Conservation (phyloP, 2,888 invertebrate species). For the Hydrotaea cyrtoneurina region DNA sequence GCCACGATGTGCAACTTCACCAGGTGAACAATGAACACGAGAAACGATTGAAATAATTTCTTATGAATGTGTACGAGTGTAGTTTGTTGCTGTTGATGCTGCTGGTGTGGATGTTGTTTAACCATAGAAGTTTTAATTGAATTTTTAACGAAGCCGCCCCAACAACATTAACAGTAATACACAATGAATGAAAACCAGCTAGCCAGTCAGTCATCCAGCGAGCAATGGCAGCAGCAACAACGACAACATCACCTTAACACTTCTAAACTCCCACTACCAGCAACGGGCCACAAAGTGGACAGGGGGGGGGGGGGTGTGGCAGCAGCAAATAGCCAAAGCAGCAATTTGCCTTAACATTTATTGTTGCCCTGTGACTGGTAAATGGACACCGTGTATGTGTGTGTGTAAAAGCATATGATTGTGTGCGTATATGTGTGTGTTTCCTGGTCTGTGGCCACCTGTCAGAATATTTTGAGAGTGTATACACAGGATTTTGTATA, state of each 20-base stretch:
- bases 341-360: constrained; percentile 46
- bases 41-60: constrained; percentile 52
- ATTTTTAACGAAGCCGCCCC: constrained; percentile 70
- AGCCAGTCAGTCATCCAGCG: not conserved
- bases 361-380: constrained; percentile 44
- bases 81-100: constrained; percentile 10
- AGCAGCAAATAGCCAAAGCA: constrained; percentile 38
- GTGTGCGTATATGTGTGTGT: not conserved
- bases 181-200: constrained; percentile 28
- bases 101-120: constrained; percentile 54
- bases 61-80: constrained; percentile 2
- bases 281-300: not conserved
- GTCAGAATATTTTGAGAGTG: constrained; percentile 63
- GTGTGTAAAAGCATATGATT: not conserved
- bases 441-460: constrained; percentile 56
- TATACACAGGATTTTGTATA: constrained; percentile 27
- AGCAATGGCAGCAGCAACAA: constrained; percentile 10
- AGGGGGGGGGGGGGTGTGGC: not conserved
- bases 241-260: not conserved
- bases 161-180: constrained; percentile 44
- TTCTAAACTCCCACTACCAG: not conserved
- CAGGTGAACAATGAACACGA: not conserved
- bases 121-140: constrained; percentile 71
- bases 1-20: not conserved
- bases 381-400: constrained; percentile 3